Conservation (phyloP, 2,797 vertebrate species). For the Octomys mimax region DNA sequence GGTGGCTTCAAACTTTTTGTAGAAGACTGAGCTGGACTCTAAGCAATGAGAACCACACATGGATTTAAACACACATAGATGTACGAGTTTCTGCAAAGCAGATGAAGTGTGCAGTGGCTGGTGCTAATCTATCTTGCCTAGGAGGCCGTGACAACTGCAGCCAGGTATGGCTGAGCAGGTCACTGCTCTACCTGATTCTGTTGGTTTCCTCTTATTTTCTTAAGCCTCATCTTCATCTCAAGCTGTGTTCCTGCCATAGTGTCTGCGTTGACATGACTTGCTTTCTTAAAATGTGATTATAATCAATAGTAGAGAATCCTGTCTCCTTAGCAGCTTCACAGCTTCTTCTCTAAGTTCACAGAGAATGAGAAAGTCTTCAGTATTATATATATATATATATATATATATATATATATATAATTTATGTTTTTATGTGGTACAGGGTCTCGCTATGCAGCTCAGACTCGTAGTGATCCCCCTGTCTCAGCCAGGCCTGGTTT, state of each 20-base stretch:
- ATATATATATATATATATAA: no score
- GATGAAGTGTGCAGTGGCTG: background rate
- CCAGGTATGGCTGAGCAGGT: background rate
- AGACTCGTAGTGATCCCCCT: no score
- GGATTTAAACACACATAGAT: background rate
- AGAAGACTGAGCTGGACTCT: background rate
- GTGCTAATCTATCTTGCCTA: background rate
- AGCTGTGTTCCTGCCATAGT: background rate
- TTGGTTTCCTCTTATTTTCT: background rate
- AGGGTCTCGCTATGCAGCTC: no score
- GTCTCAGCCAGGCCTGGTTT: no score
- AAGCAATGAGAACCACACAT: background rate
- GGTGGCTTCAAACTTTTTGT: background rate
- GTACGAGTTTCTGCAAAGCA: background rate
- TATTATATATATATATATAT: no score
- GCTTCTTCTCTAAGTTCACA: background rate
- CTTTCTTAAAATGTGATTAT: slow-evolving; percentile 42
- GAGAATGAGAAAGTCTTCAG: slow-evolving; percentile 3
- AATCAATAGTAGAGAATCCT: background rate
- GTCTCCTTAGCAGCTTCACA: background rate
- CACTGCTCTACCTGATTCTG: background rate
- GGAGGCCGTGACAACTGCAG: background rate
- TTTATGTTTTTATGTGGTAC: no score
- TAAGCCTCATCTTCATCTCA: background rate
- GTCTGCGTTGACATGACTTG: background rate